Percentiles rank a stretch among this genome's conserved stretches.
Conservation (phyloP, 2,797 vertebrate species). For the Otolemur crassicaudatus region DNA sequence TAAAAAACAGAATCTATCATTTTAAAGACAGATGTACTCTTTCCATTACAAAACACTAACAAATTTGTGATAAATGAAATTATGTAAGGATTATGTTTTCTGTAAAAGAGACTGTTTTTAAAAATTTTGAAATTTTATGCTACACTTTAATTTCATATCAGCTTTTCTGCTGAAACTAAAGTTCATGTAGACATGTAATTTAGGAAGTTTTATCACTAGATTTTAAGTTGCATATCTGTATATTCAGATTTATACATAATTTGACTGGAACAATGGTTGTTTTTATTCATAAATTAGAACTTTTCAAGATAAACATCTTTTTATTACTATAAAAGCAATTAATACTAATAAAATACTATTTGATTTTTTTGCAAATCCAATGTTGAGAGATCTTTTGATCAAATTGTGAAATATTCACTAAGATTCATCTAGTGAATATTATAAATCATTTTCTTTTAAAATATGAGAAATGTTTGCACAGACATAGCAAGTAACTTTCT, state of each 20-base stretch:
- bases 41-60: neutral
- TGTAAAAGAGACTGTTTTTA: neutral
- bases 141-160: neutral
- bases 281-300: neutral
- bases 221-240: neutral
- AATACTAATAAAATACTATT: neutral
- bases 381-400: neutral
- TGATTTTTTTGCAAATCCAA: neutral
- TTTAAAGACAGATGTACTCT: neutral
- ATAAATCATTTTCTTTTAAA: neutral
- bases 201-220: neutral
- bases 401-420: neutral
- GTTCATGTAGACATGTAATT: neutral
- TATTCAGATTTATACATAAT: neutral
- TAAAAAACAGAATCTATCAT: neutral
- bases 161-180: neutral
- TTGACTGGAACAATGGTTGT: neutral
- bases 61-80: neutral
- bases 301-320: neutral
- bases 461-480: neutral
- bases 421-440: neutral
- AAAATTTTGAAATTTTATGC: neutral
- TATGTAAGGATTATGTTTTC: neutral
- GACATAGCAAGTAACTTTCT: neutral
- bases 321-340: neutral